phyloP scores from a whole-genome alignment of 2,797 vertebrate genomes.

The Myotis vivesi region DNA sequence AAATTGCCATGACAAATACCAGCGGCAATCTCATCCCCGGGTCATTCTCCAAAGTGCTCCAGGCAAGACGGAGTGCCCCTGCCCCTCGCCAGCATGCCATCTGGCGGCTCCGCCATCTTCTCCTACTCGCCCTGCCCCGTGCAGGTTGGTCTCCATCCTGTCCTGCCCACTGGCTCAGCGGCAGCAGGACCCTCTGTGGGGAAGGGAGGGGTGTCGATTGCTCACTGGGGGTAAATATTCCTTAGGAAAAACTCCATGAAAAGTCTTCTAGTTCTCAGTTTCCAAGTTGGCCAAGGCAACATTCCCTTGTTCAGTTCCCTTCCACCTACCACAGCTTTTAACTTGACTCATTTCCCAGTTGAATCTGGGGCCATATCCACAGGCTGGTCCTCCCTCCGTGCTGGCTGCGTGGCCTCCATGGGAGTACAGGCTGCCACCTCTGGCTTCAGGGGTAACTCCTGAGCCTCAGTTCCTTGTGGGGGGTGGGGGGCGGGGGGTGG shows the following conservation, averaged over 20 bases:
- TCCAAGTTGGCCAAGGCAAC: neutral
- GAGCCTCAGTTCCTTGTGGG: rapidly evolving
- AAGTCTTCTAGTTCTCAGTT: rapidly evolving
- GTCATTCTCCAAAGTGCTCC: conserved; percentile 35
- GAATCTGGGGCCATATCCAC: neutral
- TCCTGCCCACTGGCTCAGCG: neutral
- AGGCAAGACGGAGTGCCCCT: neutral
- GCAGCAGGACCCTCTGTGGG: rapidly evolving
- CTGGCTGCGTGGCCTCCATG: rapidly evolving
- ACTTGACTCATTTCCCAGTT: neutral
- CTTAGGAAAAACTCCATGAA: neutral
- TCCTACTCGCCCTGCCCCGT: rapidly evolving
- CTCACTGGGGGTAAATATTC: neutral
- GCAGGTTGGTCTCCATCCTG: neutral
- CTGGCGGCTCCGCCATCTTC: neutral
- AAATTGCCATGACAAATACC: conserved; percentile 51
- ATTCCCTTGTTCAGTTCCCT: neutral
- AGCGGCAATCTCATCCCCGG: conserved; percentile 6
- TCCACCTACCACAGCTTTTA: neutral
- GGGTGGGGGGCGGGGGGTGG: too few relatives aligned
- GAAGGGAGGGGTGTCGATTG: rapidly evolving
- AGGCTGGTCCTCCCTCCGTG: rapidly evolving
- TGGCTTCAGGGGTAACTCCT: neutral
- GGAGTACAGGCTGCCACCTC: rapidly evolving
- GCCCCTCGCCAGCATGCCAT: rapidly evolving